Evolutionary conservation across 1,140 invertebrate species (phyloP).

Genomic region (Phocides pigmalion): DNA sequence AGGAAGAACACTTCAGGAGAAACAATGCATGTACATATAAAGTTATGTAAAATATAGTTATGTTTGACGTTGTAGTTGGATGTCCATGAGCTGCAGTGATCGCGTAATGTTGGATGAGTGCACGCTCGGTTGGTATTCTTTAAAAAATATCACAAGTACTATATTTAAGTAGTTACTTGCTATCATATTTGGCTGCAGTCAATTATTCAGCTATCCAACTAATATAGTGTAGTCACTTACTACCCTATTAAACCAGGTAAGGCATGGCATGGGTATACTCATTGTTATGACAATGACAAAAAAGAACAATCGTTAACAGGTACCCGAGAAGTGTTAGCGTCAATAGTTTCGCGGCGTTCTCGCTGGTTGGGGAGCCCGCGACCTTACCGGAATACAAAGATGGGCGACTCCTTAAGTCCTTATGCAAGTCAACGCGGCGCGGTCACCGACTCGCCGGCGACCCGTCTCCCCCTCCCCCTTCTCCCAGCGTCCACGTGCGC

Average conservation of each 20-base stretch:
- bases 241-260: conserved; percentile 14
- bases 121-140: too few species aligned
- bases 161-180: not conserved
- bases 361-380: conserved; percentile 59
- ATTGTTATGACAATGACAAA: conserved; percentile 57
- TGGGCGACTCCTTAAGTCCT: conserved; percentile 62
- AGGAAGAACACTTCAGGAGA: too few species aligned
- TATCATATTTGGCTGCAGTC: not conserved
- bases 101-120: too few species aligned
- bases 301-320: conserved; percentile 58
- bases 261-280: conserved; percentile 15
- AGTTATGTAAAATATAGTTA: too few species aligned
- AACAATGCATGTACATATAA: too few species aligned
- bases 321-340: conserved; percentile 50
- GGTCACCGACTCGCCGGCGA: conserved; percentile 67
- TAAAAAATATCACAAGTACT: too few species aligned
- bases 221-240: not conserved
- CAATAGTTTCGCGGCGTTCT: conserved; percentile 69
- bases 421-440: conserved; percentile 70
- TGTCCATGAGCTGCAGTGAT: too few species aligned
- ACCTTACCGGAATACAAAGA: conserved; percentile 72
- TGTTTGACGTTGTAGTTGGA: too few species aligned
- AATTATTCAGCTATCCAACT: not conserved
- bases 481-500: conserved; percentile 45
- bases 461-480: conserved; percentile 32